These are phyloP conservation scores for Clarias macrocephalus DNA, from an alignment of 2,113 vertebrate genomes.

Conservation along the genomic window DNA sequence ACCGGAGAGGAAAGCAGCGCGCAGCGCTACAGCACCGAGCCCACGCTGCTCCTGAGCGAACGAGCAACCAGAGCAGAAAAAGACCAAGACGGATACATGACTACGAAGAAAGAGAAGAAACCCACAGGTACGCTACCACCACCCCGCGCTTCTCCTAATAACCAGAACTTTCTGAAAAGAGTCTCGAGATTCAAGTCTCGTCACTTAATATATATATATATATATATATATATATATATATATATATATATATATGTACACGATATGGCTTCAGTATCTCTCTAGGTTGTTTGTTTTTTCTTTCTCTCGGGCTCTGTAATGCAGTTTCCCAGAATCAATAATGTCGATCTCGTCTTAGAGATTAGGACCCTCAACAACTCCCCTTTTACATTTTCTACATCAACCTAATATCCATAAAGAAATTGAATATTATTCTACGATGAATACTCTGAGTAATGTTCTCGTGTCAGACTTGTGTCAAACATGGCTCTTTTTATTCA, in stretches of 20 bases:
- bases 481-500: not conserved
- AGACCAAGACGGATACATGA: conserved; percentile 87
- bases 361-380: not conserved
- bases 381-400: not conserved
- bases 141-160: not conserved
- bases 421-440: not conserved
- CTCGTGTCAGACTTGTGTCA: not conserved
- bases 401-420: not conserved
- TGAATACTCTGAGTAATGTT: not conserved
- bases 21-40: conserved; percentile 95
- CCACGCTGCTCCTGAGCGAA: conserved; percentile 83
- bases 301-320: not conserved
- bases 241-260: not conserved
- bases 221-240: no score
- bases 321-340: not conserved
- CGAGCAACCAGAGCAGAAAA: conserved; percentile 78
- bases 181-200: not conserved
- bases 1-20: conserved; percentile 82
- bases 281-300: not conserved
- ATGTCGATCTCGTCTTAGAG: not conserved
- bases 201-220: not conserved
- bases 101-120: conserved; percentile 84
- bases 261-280: not conserved
- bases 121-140: conserved; percentile 78
- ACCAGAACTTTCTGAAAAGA: not conserved